Evolutionary conservation across 2,888 invertebrate species (phyloP), one percentile per base, ranked within the genome.

Genomic region (Cordilura impudica): DNA sequence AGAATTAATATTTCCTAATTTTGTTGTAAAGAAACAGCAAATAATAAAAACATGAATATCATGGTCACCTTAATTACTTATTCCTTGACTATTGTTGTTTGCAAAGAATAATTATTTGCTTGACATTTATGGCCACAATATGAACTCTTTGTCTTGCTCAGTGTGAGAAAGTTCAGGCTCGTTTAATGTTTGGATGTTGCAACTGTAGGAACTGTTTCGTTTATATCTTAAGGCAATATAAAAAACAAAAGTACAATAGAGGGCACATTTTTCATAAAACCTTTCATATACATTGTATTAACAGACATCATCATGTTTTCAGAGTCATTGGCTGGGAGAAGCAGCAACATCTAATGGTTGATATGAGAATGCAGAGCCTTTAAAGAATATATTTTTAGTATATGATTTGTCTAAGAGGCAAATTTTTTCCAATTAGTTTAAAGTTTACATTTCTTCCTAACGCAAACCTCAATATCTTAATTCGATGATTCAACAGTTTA

Each of bases 111-210:
- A 31, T 31, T 31, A 39, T 39, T n/a, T n/a, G n/a, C n/a, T 4
- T 39, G 35, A 39, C 35, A 39, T 39, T 39, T 39, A 39, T 39
- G n/a, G 35, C 8, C n/a, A 39, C 35, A 39, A 2, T 26, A 6
- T 39, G 35, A 39, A n/a, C 35, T n/a, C 35, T n/a, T 39, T 39
- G 70, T 8, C 23, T 31, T 10, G 21, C 18, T 21, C 14, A 31
- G 49, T 31, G 31, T 31, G 12, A 1, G 31, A 69, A 56, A 58
- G 60, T 61, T 61, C 71, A 71, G 53, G 16, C 63, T 71, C 31
- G 19, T 71, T 71, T 71, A 45, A 71, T 54, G 53, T 61, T n/a
- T 45, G 45, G 53, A 53, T 23, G 23, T 7, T 45, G 54, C 53
- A 35, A 63, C 35, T 35, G 16, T n/a, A 51, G 4, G 6, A 26